Evolutionary conservation across 2,888 invertebrate genomes (phyloP), one percentile per base, ranked within the genome.

Genomic region (Opisthograptis luteolata): DNA sequence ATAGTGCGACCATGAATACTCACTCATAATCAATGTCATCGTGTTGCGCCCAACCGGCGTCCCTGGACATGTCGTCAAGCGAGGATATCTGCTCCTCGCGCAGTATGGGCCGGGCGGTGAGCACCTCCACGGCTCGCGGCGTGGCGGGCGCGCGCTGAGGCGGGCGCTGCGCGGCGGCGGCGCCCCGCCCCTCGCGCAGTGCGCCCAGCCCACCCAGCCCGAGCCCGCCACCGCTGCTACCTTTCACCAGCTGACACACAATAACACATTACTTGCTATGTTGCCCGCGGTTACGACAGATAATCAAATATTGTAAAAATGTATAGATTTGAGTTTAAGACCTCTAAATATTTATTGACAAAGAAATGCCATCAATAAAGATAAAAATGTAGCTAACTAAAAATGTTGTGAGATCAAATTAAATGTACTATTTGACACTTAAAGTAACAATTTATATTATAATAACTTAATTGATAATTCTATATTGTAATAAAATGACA

Each of bases 11-110:
- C n/a, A 10, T 10, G 1, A 13, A 14, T 8, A 81, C 92, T 87
- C 66, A 93, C 93, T 97, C 96, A 79, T 98, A 98, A 87, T 98
- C 98, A 76, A 98, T 96, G 79, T 97, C 97, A 76, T 97, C 97
- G 71, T 96, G 95, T 64, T 95, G 95, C 49, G 96, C 96, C 98
- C 98, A 98, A 57, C 97, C 97, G 70, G 96, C 95, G 75, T 97
- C 96, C 68, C 95, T 94, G 31, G 96, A 94, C 64, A 98, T 96
- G 76, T 97, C 96, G 84, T 98, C 98, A 91, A 98, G 95, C 50
- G 96, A 95, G 71, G 95, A 96, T 68, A 98, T 92, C 82, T 98
- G 97, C 79, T 98, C 97, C 76, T 98, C 97, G 66, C 96, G 96
- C 65, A 98, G 96, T 61, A 98, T 98, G 53, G 98, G 96, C 44